Evolutionary conservation across 2,888 invertebrate species (phyloP), one percentile per base, ranked within the genome.

Genomic region (Pomacea canaliculata): DNA sequence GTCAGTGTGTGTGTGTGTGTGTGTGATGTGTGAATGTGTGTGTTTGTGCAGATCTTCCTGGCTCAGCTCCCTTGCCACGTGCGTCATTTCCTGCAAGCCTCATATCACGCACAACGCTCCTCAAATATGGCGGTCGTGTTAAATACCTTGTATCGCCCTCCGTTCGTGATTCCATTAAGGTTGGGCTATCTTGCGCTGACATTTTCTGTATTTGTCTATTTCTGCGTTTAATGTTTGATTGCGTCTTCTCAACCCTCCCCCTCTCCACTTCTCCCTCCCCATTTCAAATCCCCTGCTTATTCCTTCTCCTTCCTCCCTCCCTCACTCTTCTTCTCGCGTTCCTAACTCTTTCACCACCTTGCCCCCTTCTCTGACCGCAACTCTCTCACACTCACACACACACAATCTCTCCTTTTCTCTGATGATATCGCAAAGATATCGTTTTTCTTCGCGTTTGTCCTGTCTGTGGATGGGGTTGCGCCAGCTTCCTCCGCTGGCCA

Each of bases 91-190:
- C 48, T n/a, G 9, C 18, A 8, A 23, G 23, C 8, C 12, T 51
- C n/a, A 8, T 23, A 19, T 48, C n/a, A 48, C n/a, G n/a, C 49
- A 51, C n/a, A 13, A 49, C n/a, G n/a, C 18, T 19, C 23, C n/a
- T 51, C 23, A 23, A 70, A 48, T 51, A 70, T n/a, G 10, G n/a
- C 18, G n/a, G n/a, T n/a, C 70, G 49, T 48, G 49, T 18, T 51
- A 18, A 70, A 70, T 46, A 70, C 23, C 70, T 51, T 70, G 23
- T 51, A 46, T 13, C 37, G 18, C 51, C 10, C 70, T 5, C 7
- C 10, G 51, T 19, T n/a, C 23, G 70, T 70, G 63, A 63, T 63
- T 63, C 63, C 63, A 63, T 63, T 63, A 23, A 27, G 63, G 63
- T 19, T 63, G 63, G 63, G 10, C 27, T 63, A 10, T 27, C 63